These are phyloP conservation scores for Ricordea florida DNA, from an alignment of 92 coral and sea anemone genomes.

Conservation along the genomic window DNA sequence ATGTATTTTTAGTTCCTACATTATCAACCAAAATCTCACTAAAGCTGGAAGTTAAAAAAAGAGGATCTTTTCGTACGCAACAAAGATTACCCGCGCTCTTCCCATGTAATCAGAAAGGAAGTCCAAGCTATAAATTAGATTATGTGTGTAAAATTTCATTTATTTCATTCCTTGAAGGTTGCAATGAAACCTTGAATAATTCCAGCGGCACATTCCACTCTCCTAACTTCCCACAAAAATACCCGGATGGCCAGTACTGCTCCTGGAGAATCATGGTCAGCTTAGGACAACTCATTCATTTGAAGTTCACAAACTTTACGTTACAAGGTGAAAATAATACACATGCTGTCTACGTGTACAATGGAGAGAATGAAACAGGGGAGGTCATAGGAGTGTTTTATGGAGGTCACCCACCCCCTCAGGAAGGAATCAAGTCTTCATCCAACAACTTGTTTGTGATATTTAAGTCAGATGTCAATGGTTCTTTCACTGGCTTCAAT, in stretches of 20 bases:
- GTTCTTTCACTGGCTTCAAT: constrained; percentile 18
- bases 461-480: constrained; percentile 42
- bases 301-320: constrained; percentile 36
- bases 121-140: no score
- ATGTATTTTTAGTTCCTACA: no score
- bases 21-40: no score
- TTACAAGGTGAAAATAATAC: constrained; percentile 2
- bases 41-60: no score
- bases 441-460: constrained; percentile 12
- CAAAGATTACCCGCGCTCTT: no score
- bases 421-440: constrained; percentile 3
- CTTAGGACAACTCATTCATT: constrained; percentile 2
- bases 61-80: no score
- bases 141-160: no score
- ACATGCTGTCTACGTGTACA: constrained; percentile 7
- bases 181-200: constrained; percentile 34
- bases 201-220: constrained; percentile 63
- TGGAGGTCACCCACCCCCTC: constrained; percentile 15
- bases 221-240: constrained; percentile 39
- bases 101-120: neutral
- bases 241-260: constrained; percentile 67
- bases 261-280: constrained; percentile 53
- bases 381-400: constrained; percentile 1
- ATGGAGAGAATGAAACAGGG: constrained; percentile 11
- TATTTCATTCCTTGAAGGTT: constrained; percentile 26